Conservation (phyloP, 2,113 vertebrate species). For the Chrysemys picta region DNA sequence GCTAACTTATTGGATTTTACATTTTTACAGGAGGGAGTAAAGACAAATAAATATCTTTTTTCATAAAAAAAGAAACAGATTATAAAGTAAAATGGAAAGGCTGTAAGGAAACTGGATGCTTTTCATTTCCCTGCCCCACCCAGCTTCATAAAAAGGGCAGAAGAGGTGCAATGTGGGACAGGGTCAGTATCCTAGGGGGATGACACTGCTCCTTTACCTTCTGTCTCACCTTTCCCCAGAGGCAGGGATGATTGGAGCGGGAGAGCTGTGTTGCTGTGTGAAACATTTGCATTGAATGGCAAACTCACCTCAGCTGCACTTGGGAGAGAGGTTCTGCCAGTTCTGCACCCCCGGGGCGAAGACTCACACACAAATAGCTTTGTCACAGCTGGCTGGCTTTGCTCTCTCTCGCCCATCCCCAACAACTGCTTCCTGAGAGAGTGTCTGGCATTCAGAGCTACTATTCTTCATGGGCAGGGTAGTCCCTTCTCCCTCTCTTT, state of each 20-base stretch:
- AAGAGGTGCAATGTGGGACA: neutral
- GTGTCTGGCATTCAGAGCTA: neutral
- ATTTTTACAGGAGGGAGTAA: conserved; percentile 44
- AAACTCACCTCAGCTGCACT: neutral
- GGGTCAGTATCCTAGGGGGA: no score
- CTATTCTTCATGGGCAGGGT: neutral
- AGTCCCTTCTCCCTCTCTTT: neutral
- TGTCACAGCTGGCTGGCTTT: neutral
- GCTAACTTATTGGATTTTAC: conserved; percentile 30
- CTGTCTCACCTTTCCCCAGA: neutral
- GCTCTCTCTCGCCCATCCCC: neutral
- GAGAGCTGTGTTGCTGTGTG: neutral
- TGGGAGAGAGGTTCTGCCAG: neutral
- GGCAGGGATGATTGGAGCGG: neutral
- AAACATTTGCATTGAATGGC: neutral
- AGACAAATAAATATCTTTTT: conserved; percentile 41
- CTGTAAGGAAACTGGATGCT: conserved; percentile 48
- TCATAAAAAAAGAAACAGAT: conserved; percentile 55
- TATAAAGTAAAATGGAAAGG: conserved; percentile 55
- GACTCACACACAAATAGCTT: neutral
- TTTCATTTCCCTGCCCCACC: neutral
- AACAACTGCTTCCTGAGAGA: neutral
- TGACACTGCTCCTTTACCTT: neutral
- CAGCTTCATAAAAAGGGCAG: neutral
- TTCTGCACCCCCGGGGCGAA: neutral